These are phyloP conservation scores for Theristicus caerulescens DNA, from an alignment of 2,113 vertebrate genomes.

Conservation along the genomic window DNA sequence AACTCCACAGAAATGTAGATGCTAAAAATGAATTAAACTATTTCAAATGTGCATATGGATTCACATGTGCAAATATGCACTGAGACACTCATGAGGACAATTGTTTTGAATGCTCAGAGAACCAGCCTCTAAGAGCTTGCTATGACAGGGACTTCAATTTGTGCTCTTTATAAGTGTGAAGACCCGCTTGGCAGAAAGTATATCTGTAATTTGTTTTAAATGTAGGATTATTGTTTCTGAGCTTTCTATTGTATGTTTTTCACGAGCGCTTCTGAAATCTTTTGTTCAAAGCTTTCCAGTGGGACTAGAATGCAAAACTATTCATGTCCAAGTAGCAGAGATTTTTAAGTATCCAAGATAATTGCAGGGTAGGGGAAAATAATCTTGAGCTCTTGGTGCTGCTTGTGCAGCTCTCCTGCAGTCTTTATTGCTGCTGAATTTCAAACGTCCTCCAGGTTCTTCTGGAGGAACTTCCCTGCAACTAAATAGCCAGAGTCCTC, in stretches of 20 bases:
- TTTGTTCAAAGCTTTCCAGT: neutral
- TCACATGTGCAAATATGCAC: neutral
- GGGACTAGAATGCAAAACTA: neutral
- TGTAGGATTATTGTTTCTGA: neutral
- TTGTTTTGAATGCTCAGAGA: neutral
- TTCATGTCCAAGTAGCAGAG: neutral
- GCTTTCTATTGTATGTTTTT: neutral
- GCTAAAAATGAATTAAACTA: neutral
- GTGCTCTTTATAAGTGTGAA: neutral
- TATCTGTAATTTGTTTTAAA: neutral
- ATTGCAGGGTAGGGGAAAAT: slow-evolving; percentile 8
- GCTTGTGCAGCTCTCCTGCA: neutral
- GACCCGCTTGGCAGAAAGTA: neutral
- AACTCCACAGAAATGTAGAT: neutral
- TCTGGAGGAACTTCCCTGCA: neutral
- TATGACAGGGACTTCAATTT: neutral
- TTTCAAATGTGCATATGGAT: neutral
- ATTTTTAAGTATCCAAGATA: slow-evolving; percentile 15
- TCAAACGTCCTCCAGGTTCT: neutral
- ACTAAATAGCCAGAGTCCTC: neutral
- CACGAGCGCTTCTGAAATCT: neutral
- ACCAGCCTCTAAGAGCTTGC: neutral
- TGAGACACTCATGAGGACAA: accelerated
- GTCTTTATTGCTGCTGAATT: neutral
- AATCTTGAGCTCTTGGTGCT: neutral